phyloP scores from a whole-genome alignment of 2,797 vertebrate species.

The Ibycter americanus region DNA sequence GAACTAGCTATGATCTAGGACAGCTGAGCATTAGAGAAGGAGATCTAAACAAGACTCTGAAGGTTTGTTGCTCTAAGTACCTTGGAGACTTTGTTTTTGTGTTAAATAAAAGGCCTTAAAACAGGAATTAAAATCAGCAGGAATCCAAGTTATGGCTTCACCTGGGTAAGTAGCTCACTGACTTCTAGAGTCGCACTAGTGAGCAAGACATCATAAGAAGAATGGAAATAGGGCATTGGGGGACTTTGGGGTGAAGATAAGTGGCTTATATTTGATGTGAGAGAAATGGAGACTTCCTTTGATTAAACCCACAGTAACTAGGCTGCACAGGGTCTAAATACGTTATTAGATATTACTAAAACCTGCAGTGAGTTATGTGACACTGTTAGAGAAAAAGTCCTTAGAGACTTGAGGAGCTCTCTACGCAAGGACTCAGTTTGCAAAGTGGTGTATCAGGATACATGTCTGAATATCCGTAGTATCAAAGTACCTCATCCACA shows the following conservation, averaged over 20 bases:
- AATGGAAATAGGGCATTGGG: neutral
- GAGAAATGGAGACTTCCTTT: neutral
- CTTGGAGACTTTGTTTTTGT: neutral
- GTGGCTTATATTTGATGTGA: neutral
- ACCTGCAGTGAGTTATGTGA: neutral
- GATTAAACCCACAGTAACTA: neutral
- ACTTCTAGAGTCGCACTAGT: neutral
- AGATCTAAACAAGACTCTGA: neutral
- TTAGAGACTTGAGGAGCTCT: neutral
- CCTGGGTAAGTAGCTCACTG: neutral
- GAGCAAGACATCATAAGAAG: neutral
- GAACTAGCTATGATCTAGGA: neutral
- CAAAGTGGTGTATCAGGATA: neutral
- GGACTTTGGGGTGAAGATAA: neutral
- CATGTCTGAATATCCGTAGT: neutral
- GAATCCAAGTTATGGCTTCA: neutral
- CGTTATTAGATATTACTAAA: neutral
- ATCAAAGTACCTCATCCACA: neutral
- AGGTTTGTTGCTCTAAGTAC: neutral
- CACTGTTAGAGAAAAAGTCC: neutral
- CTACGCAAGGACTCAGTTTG: neutral
- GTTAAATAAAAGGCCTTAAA: constrained; percentile 18
- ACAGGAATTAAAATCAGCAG: neutral
- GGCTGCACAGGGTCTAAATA: neutral
- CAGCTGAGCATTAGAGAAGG: neutral